phyloP scores from a whole-genome alignment of 1,140 invertebrate species.

The Eueides isabella region DNA sequence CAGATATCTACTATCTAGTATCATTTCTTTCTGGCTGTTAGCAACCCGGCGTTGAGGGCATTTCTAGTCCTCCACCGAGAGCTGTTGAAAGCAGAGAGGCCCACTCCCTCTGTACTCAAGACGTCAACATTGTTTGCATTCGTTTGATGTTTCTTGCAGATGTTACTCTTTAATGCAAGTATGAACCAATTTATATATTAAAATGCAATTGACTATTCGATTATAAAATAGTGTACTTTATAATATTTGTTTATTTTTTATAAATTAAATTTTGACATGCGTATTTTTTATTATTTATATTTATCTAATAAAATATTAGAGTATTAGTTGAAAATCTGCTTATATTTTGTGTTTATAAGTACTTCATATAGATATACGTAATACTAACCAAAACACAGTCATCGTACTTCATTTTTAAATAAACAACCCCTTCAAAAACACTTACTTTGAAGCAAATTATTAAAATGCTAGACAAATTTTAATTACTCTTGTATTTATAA shows the following conservation, averaged over 20 bases:
- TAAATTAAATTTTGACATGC: too few relatives aligned
- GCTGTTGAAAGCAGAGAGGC: slow-evolving; percentile 28
- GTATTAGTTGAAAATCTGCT: too few relatives aligned
- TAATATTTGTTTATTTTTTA: not conserved
- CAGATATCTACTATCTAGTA: slow-evolving; percentile 31
- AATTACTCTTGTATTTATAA: not conserved
- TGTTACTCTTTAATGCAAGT: slow-evolving; percentile 25
- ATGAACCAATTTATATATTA: slow-evolving; percentile 20
- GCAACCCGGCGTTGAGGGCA: slow-evolving; percentile 26
- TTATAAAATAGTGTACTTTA: not conserved
- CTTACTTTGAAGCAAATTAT: slow-evolving; percentile 5
- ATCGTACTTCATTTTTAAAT: not conserved
- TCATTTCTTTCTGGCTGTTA: slow-evolving; percentile 34
- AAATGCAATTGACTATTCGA: not conserved
- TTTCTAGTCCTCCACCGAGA: slow-evolving; percentile 33
- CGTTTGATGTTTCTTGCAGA: slow-evolving; percentile 39
- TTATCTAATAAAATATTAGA: not conserved
- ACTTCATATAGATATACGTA: too few relatives aligned
- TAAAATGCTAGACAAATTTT: slow-evolving; percentile 6
- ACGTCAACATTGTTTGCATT: slow-evolving; percentile 36
- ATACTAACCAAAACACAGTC: not conserved
- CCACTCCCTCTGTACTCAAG: slow-evolving; percentile 34
- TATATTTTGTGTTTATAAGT: too few relatives aligned
- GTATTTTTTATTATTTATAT: too few relatives aligned
- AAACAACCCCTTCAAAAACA: not conserved